Evolutionary conservation across 1,140 invertebrate genomes (phyloP), one percentile per base, ranked within the genome.

Genomic region (Dryas iulia): DNA sequence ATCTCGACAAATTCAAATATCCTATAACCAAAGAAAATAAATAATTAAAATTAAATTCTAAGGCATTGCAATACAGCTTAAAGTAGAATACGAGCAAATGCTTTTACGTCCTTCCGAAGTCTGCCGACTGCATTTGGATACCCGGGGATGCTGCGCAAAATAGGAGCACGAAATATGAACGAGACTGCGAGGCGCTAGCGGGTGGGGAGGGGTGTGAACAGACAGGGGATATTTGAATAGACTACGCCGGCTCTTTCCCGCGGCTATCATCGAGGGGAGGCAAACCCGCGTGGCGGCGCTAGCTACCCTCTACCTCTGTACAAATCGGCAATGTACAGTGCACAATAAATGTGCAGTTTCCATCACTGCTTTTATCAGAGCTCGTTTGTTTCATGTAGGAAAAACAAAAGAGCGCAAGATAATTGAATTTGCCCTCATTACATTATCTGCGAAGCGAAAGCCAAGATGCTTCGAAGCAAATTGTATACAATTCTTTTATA

Each of bases 111-210:
- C n/a, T 82, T 91, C 72, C 58, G 70, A 82, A 78, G 84, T 86
- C 86, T 86, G 79, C 77, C 69, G 64, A 78, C 77, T 80, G 79
- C 82, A 82, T 79, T 88, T 86, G 71, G 81, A 82, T 86, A 87
- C 89, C 91, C 89, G 89, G 91, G 90, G 91, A 92, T 92, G 91
- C 91, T 92, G 91, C 91, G 91, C 91, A 88, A 91, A 92, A 91
- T 88, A 86, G 85, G 84, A 89, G 79, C 80, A 84, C 88, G 84
- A 88, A 89, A 91, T 92, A 91, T 92, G 85, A 91, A 92, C 90
- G 91, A 92, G 91, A 92, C 91, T 90, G 89, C 90, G 82, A 87
- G 91, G 91, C 90, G 91, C 89, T 87, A 78, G 81, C 78, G 82
- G 83, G 80, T 79, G 82, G 73, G 81, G 87, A 77, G 82, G 79